Evolutionary conservation across 2,888 invertebrate species (phyloP).

Genomic region (Ophion costatus): DNA sequence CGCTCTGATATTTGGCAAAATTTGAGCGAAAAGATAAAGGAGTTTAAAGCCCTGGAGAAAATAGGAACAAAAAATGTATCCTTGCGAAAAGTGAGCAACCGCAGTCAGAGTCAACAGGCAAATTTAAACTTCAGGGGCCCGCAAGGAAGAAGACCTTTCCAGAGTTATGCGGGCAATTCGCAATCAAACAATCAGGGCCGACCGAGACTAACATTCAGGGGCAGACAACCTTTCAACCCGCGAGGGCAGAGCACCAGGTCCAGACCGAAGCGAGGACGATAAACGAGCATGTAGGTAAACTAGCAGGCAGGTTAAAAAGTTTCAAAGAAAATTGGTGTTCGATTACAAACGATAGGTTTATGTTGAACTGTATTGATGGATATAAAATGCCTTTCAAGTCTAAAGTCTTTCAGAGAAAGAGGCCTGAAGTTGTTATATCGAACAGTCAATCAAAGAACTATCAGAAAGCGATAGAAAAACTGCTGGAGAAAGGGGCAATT

Average conservation of each 20-base stretch:
- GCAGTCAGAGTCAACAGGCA: too few relatives aligned
- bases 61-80: too few relatives aligned
- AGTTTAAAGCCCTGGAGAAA: slow-evolving; percentile 50
- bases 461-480: too few relatives aligned
- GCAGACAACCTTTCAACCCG: background rate
- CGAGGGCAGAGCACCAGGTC: slow-evolving; percentile 1
- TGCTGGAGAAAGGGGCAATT: too few relatives aligned
- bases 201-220: slow-evolving; percentile 22
- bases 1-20: slow-evolving; percentile 23
- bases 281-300: slow-evolving; percentile 5
- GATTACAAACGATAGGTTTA: slow-evolving; percentile 48
- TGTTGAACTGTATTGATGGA: slow-evolving; percentile 47
- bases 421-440: background rate
- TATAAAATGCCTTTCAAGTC: slow-evolving; percentile 41
- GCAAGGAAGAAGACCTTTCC: too few relatives aligned
- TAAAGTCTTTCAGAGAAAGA: background rate
- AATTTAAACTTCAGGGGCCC: too few relatives aligned
- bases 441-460: too few relatives aligned
- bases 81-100: too few relatives aligned
- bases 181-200: slow-evolving; percentile 22
- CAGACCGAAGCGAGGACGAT: slow-evolving; percentile 24
- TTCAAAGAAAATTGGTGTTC: slow-evolving; percentile 44
- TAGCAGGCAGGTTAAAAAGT: slow-evolving; percentile 9
- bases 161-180: too few relatives aligned
- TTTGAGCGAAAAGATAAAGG: slow-evolving; percentile 33